Evolutionary conservation across 2,113 vertebrate genomes (phyloP).

Genomic region (Athene cunicularia): DNA sequence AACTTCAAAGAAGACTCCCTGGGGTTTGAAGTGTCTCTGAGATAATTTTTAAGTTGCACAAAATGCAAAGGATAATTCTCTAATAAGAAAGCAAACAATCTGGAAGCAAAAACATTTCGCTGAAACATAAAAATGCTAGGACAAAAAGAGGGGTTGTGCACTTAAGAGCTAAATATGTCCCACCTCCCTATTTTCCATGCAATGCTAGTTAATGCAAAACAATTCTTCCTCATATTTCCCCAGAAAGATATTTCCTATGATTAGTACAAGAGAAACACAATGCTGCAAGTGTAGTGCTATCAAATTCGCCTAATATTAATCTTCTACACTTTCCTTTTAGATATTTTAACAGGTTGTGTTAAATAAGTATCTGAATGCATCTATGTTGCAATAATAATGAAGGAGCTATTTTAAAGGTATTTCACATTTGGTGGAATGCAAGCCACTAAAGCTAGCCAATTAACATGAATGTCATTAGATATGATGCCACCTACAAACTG

Average conservation of each 20-base stretch:
- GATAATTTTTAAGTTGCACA: background rate
- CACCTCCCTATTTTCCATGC: background rate
- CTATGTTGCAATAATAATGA: background rate
- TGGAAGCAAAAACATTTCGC: background rate
- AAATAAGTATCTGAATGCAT: background rate
- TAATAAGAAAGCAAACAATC: background rate
- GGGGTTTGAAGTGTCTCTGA: background rate
- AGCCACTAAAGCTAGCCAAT: background rate
- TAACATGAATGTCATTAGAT: fast-evolving
- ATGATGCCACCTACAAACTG: background rate
- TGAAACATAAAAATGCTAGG: background rate
- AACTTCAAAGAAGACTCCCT: background rate
- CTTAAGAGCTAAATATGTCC: background rate
- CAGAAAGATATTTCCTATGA: background rate
- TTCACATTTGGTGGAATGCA: background rate
- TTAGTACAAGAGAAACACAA: background rate
- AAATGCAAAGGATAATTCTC: background rate
- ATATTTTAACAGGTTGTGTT: background rate
- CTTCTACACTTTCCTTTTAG: background rate
- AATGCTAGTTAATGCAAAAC: background rate
- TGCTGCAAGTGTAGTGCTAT: background rate
- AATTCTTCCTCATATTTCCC: background rate
- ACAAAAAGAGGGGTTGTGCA: background rate
- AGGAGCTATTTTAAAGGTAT: background rate
- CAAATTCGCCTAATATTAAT: background rate